Evolutionary conservation across 2,888 invertebrate genomes (phyloP).

Genomic region (Drosophila conformis): DNA sequence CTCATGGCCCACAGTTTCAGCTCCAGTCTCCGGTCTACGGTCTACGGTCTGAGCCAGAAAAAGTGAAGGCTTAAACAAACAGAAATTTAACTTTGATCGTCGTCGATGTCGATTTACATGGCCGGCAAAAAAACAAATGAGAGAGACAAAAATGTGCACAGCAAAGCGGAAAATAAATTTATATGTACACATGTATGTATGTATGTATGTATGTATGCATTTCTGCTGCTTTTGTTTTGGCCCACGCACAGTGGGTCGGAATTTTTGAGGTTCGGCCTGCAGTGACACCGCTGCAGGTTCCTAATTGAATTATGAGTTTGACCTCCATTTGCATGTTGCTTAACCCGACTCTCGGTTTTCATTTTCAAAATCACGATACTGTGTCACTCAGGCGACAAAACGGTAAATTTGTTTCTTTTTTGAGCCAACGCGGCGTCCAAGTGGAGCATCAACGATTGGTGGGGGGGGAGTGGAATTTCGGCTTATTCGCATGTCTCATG

Average conservation of each 20-base stretch:
- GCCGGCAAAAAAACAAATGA: slow-evolving; percentile 40
- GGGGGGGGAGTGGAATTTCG: slow-evolving; percentile 1
- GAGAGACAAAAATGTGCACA: slow-evolving; percentile 32
- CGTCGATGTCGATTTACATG: slow-evolving; percentile 62
- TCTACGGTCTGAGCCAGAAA: slow-evolving; percentile 41
- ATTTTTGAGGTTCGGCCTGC: slow-evolving; percentile 52
- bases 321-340: slow-evolving; percentile 74
- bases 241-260: slow-evolving; percentile 76
- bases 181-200: slow-evolving; percentile 9
- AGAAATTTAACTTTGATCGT: slow-evolving; percentile 60
- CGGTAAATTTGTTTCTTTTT: slow-evolving; percentile 58
- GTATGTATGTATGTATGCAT: slow-evolving; percentile 5
- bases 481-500: slow-evolving; percentile 52
- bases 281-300: slow-evolving; percentile 71
- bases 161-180: slow-evolving; percentile 46
- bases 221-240: slow-evolving; percentile 25
- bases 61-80: slow-evolving; percentile 74
- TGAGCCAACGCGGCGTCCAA: neutral
- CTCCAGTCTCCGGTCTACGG: slow-evolving; percentile 36
- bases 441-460: neutral
- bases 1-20: slow-evolving; percentile 57
- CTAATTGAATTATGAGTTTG: slow-evolving; percentile 78
- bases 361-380: slow-evolving; percentile 69
- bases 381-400: slow-evolving; percentile 67
- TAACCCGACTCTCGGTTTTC: slow-evolving; percentile 62